Percentiles rank a stretch among this genome's conserved stretches.
phyloP scores from a whole-genome alignment of 2,888 invertebrate species.

The Hypolimnas misippus region DNA sequence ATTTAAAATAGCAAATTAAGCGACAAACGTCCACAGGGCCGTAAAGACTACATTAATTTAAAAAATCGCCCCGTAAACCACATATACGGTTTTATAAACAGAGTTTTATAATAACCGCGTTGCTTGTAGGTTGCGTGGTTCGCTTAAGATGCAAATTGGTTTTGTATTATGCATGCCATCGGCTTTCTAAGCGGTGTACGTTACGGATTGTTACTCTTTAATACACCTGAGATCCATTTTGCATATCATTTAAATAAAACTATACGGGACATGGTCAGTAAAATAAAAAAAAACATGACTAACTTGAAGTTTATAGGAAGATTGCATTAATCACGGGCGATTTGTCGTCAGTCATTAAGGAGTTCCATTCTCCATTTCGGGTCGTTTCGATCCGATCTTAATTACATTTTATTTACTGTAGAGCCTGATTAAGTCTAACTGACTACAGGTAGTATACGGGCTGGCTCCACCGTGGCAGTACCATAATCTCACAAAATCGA shows the following conservation, averaged over 20 bases:
- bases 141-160: conserved; percentile 22
- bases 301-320: background rate
- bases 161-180: conserved; percentile 23
- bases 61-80: background rate
- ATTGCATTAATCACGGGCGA: too few relatives aligned
- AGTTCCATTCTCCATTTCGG: too few relatives aligned
- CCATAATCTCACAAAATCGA: too few relatives aligned
- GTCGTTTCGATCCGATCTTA: too few relatives aligned
- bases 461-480: too few relatives aligned
- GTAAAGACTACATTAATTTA: background rate
- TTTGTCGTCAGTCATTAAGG: too few relatives aligned
- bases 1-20: too few relatives aligned
- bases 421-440: too few relatives aligned
- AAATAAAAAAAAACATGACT: background rate
- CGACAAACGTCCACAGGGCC: too few relatives aligned
- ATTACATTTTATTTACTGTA: too few relatives aligned
- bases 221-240: conserved; percentile 5
- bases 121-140: background rate
- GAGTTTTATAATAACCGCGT: background rate
- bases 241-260: conserved; percentile 4
- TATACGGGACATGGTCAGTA: background rate
- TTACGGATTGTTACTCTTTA: conserved; percentile 13
- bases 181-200: conserved; percentile 12
- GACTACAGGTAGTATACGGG: too few relatives aligned
- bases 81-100: background rate